Evolutionary conservation across 2,113 vertebrate species (phyloP).

Genomic region (Arenaria interpres): DNA sequence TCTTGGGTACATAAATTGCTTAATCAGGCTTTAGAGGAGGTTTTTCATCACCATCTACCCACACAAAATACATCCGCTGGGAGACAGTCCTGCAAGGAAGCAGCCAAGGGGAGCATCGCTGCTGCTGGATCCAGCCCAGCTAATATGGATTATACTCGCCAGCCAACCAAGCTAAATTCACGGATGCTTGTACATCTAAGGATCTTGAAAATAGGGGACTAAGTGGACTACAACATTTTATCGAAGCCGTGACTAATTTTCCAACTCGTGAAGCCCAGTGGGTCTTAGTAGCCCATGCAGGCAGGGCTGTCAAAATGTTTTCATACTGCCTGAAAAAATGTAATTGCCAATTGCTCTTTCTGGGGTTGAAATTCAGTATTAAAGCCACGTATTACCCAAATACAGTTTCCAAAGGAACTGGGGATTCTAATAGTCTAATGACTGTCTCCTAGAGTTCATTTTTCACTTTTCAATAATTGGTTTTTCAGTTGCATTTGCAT

Average conservation of each 20-base stretch:
- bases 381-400: constrained; percentile 57
- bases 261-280: background rate
- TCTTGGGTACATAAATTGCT: background rate
- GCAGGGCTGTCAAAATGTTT: constrained; percentile 44
- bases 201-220: background rate
- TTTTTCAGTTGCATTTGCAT: constrained; percentile 73
- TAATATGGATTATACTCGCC: background rate
- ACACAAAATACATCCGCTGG: background rate
- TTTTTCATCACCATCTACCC: background rate
- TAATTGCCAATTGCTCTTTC: constrained; percentile 13
- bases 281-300: background rate
- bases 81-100: background rate
- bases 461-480: constrained; percentile 77
- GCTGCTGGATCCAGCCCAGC: background rate
- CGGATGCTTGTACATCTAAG: background rate
- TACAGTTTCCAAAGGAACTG: constrained; percentile 56
- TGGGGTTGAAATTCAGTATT: constrained; percentile 22
- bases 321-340: background rate
- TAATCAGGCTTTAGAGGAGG: background rate
- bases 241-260: background rate
- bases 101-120: background rate
- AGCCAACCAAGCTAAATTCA: background rate
- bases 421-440: constrained; percentile 70
- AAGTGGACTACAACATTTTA: constrained; percentile 12
- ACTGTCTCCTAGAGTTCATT: constrained; percentile 77